A percentile compares a stretch with the other conserved stretches of the same genome.
phyloP scores from a whole-genome alignment of 1,140 invertebrate species.

The Diachasmimorpha longicaudata region DNA sequence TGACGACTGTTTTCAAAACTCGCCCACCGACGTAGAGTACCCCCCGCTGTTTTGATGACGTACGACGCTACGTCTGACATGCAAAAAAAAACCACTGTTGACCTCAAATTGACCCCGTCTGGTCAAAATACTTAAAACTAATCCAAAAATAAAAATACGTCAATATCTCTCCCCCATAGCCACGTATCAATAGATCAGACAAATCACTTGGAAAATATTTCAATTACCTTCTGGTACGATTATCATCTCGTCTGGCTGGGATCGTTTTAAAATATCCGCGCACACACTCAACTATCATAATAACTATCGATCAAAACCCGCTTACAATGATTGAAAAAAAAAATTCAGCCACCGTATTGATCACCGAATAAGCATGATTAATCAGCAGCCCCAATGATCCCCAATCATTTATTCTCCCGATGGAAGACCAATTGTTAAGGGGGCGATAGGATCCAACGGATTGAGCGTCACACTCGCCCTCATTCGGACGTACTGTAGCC shows the following conservation, averaged over 20 bases:
- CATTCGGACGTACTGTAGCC: slow-evolving; percentile 43
- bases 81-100: slow-evolving; percentile 5
- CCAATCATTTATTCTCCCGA: slow-evolving; percentile 4
- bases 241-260: slow-evolving; percentile 36
- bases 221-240: slow-evolving; percentile 41
- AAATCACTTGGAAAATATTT: no score
- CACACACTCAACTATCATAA: slow-evolving; percentile 44
- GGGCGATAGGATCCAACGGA: slow-evolving; percentile 29
- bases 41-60: background rate
- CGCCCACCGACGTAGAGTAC: background rate
- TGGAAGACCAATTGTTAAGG: slow-evolving; percentile 31
- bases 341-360: slow-evolving; percentile 39
- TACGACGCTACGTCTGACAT: background rate
- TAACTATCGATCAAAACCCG: slow-evolving; percentile 46
- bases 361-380: background rate
- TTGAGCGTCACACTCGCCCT: slow-evolving; percentile 40
- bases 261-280: slow-evolving; percentile 43
- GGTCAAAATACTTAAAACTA: background rate
- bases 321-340: slow-evolving; percentile 43
- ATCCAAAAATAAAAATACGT: background rate
- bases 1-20: background rate
- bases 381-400: background rate
- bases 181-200: no score
- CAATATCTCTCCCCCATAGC: background rate
- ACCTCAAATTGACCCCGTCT: slow-evolving; percentile 9